Percentiles rank a stretch among this genome's conserved stretches.
These are phyloP conservation scores for Hassar affinis DNA, from an alignment of 2,113 vertebrate species.

Conservation along the genomic window DNA sequence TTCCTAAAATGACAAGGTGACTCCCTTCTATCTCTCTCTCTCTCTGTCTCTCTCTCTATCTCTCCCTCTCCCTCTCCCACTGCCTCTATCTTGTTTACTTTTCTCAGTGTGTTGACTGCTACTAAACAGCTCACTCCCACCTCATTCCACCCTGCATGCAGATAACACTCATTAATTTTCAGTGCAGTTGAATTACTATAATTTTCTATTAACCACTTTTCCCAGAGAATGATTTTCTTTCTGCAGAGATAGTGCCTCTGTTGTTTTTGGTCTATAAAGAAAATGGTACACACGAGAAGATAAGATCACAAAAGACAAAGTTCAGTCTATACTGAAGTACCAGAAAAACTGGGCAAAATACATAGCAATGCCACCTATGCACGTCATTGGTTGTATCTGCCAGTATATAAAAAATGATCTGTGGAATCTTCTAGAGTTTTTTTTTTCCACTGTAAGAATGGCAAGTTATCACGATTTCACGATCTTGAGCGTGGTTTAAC, in stretches of 20 bases:
- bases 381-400: too few species aligned
- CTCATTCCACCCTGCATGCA: background rate
- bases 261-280: background rate
- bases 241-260: background rate
- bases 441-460: too few species aligned
- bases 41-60: background rate
- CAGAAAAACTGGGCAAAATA: too few species aligned
- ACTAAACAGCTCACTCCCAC: background rate
- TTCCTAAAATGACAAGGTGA: conserved; percentile 7
- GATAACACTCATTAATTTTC: conserved; percentile 19
- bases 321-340: too few species aligned
- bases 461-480: too few species aligned
- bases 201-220: conserved; percentile 11
- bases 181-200: background rate
- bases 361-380: too few species aligned
- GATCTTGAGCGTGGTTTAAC: too few species aligned
- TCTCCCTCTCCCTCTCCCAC: background rate
- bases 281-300: background rate
- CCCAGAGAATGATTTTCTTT: background rate
- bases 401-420: too few species aligned
- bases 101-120: background rate
- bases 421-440: too few species aligned
- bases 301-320: background rate
- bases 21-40: background rate
- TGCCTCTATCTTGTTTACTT: background rate